Percentiles rank a stretch among this genome's conserved stretches.
Conservation (phyloP, 1,140 invertebrate genomes). For the Mizuhopecten yessoensis region DNA sequence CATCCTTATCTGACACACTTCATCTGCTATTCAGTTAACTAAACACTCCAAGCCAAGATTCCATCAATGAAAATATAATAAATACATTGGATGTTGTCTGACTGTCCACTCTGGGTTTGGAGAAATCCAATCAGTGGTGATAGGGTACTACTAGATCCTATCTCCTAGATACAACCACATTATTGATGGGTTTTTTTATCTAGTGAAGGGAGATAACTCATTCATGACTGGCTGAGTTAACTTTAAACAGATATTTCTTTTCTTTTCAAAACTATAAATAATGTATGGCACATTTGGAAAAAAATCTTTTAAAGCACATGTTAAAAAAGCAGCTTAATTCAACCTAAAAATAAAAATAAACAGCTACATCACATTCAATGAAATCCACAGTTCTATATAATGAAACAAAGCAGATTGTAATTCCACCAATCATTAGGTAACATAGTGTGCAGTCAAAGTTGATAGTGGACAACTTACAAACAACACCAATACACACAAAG, state of each 20-base stretch:
- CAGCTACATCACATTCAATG: no score
- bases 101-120: slow-evolving; percentile 4
- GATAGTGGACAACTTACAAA: no score
- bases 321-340: no score
- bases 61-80: neutral
- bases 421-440: no score
- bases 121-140: slow-evolving; percentile 32
- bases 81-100: neutral
- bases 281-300: slow-evolving; percentile 12
- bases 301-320: neutral
- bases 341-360: no score
- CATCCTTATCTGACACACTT: neutral
- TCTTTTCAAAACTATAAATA: slow-evolving; percentile 2
- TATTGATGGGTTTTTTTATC: neutral
- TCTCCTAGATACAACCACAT: neutral
- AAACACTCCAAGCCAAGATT: neutral
- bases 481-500: no score
- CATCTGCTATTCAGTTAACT: neutral
- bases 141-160: neutral
- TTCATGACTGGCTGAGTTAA: neutral
- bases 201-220: slow-evolving; percentile 30
- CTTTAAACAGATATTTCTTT: neutral
- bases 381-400: no score
- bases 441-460: no score
- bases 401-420: no score